Percentiles rank a stretch among this genome's conserved stretches.
These are phyloP conservation scores for Drosophila phalerata DNA, from an alignment of 2,888 invertebrate genomes.

Conservation along the genomic window DNA sequence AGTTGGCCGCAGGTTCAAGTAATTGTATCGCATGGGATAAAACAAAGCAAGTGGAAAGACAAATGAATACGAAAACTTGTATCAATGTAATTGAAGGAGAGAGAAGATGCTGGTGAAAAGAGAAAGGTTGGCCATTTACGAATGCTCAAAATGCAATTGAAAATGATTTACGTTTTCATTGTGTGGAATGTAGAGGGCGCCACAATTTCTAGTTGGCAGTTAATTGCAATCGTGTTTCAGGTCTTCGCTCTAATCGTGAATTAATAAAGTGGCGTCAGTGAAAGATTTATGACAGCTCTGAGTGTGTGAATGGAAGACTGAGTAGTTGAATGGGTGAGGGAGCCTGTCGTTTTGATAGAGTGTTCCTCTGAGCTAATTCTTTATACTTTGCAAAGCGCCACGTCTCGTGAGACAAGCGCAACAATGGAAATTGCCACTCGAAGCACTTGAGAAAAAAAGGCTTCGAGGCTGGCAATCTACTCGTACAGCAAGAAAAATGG, in stretches of 20 bases:
- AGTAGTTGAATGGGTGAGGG: slow-evolving; percentile 14
- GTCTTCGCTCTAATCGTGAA: slow-evolving; percentile 66
- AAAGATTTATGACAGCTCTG: slow-evolving; percentile 63
- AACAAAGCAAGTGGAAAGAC: slow-evolving; percentile 35
- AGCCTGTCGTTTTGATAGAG: slow-evolving; percentile 41
- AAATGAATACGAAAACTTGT: slow-evolving; percentile 29
- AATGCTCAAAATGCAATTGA: slow-evolving; percentile 75
- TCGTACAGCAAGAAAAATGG: slow-evolving; percentile 39
- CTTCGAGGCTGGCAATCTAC: slow-evolving; percentile 46
- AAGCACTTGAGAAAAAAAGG: slow-evolving; percentile 39
- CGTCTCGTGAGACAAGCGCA: slow-evolving; percentile 46
- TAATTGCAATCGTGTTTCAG: slow-evolving; percentile 71
- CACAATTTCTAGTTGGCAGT: slow-evolving; percentile 65
- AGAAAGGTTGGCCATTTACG: slow-evolving; percentile 53
- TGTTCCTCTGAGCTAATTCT: slow-evolving; percentile 50
- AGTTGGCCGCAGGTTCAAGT: slow-evolving; percentile 5
- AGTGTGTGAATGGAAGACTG: slow-evolving; percentile 7
- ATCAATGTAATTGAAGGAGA: not conserved
- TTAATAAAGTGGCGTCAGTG: slow-evolving; percentile 70
- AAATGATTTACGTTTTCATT: slow-evolving; percentile 71
- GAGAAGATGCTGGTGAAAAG: slow-evolving; percentile 7
- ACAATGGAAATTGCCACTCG: slow-evolving; percentile 68
- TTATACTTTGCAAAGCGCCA: slow-evolving; percentile 27
- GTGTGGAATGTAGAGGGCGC: slow-evolving; percentile 38
- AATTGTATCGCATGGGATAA: slow-evolving; percentile 16